Base-by-base conservation (phyloP, 2,888 invertebrate genomes). In the Halictus ligatus region DNA sequence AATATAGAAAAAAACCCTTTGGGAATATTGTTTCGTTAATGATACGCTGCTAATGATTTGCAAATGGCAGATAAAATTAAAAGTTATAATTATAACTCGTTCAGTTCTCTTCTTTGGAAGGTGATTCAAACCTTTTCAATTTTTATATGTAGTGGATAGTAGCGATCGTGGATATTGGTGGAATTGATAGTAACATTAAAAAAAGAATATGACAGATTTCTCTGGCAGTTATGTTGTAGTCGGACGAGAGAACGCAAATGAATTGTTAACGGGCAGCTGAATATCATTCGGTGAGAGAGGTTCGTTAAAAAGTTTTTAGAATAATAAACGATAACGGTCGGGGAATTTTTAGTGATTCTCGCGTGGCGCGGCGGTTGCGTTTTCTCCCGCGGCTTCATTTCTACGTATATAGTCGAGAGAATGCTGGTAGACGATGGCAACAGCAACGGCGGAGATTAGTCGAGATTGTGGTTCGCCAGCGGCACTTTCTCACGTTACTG, bases 401-500 rank as follows among this genome's bases (percentile, higher is more conserved):
- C 48, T 43, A n/a, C 13, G 48, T 29, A 35, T 71, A 46, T 54
- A 60, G 60, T 15, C 54, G 50, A 25, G 4, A 21, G 78, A 60
- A 60, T 76, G 54, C 46, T 25, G 50, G 29, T 75, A 78, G 75
- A 74, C 35, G 79, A 58, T 81, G 80, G 73, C 77, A 78, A 76
- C 85, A 81, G 73, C 75, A 60, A 46, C 74, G 75, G 69, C 25
- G 58, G 75, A 76, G 87, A 87, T 87, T 86, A 87, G 83, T 75
- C 67, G 83, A 86, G 83, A 86, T 86, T 86, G 86, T 78, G 86
- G 83, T 40, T 80, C 71, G 83, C 86, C 87, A 83, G 58, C 73
- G 83, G 86, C 80, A 77, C 75, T 83, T 86, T 87, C 86, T 87
- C 85, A 85, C 85, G 83, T 85, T 85, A 82, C 81, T 25, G 76